Evolutionary conservation across 2,797 vertebrate species (phyloP).

Genomic region (Psittacula derbiana): DNA sequence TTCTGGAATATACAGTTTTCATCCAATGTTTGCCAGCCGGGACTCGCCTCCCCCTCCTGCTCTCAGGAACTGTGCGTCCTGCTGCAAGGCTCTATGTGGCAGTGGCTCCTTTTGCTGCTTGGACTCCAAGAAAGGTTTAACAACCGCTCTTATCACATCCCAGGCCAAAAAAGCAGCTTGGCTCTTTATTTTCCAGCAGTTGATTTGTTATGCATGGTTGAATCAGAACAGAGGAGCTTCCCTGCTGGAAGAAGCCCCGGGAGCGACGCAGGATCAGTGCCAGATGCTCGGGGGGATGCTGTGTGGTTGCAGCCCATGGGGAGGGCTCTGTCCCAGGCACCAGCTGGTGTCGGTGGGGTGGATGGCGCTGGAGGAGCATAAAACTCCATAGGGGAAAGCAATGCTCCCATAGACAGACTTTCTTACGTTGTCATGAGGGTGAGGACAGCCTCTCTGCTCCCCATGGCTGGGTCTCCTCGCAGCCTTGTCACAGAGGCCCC

Average conservation of each 20-base stretch:
- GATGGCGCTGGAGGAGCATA: neutral
- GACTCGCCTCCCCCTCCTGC: neutral
- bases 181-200: constrained; percentile 27
- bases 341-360: neutral
- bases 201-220: constrained; percentile 43
- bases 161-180: constrained; percentile 43
- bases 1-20: constrained; percentile 11
- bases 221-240: constrained; percentile 6
- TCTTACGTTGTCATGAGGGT: fast-evolving
- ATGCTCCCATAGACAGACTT: fast-evolving
- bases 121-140: neutral
- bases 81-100: neutral
- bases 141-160: neutral
- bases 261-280: neutral
- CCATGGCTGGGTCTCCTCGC: neutral
- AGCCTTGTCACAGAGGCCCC: neutral
- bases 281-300: neutral
- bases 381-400: neutral
- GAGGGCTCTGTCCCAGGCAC: neutral
- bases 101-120: neutral
- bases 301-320: neutral
- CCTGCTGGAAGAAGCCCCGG: constrained; percentile 1
- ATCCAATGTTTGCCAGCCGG: neutral
- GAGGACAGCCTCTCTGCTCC: neutral
- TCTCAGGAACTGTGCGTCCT: neutral